Conservation (phyloP, 2,797 vertebrate species). For the Syngnathus acus region DNA sequence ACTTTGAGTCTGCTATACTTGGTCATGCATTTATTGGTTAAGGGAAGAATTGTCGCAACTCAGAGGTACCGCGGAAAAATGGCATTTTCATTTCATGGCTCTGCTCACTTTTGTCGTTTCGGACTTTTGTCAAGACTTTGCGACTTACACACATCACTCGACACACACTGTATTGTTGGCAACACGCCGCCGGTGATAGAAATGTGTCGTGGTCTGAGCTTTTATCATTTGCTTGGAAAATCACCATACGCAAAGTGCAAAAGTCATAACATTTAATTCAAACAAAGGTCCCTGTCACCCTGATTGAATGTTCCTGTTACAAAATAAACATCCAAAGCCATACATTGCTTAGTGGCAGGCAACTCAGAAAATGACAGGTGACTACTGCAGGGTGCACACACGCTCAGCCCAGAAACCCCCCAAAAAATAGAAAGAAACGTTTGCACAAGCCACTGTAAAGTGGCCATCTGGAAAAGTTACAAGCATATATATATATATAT, state of each 20-base stretch:
- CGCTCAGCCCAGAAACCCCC: conserved; percentile 21
- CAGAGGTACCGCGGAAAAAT: background rate
- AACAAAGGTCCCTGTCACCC: conserved; percentile 58
- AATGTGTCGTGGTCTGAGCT: background rate
- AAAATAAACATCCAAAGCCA: conserved; percentile 59
- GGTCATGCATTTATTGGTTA: conserved; percentile 3
- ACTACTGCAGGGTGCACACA: conserved; percentile 7
- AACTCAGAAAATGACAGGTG: conserved; percentile 16
- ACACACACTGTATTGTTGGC: background rate
- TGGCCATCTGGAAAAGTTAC: conserved; percentile 24
- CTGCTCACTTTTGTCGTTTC: background rate
- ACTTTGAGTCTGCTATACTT: background rate
- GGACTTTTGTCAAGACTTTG: background rate
- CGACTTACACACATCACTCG: background rate
- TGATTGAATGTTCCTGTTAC: conserved; percentile 44
- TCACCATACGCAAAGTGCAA: conserved; percentile 49
- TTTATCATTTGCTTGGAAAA: conserved; percentile 3
- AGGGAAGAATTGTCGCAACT: background rate
- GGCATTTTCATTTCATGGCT: background rate
- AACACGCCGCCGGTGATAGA: background rate
- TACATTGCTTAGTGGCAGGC: conserved; percentile 41
- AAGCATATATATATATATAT: background rate
- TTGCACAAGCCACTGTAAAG: conserved; percentile 28
- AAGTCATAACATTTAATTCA: conserved; percentile 65
- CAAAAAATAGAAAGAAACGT: conserved; percentile 10